phyloP scores from a whole-genome alignment of 2,797 vertebrate genomes.

The Chrosomus eos region DNA sequence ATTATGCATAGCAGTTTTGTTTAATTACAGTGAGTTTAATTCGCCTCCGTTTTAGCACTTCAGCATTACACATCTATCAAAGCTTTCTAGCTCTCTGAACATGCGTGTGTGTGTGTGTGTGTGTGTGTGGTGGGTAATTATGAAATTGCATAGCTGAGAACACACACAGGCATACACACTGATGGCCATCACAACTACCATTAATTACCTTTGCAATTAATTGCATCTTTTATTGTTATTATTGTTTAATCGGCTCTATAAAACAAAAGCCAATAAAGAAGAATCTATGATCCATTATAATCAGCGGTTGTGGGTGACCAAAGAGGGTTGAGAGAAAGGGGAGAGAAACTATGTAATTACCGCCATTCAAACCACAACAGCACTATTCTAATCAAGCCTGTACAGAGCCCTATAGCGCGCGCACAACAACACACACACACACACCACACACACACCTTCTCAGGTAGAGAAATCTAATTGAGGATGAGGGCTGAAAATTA shows the following conservation, averaged over 20 bases:
- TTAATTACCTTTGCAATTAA: conserved; percentile 85
- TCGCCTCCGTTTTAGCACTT: conserved; percentile 90
- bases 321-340: conserved; percentile 23
- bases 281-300: conserved; percentile 61
- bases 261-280: conserved; percentile 72
- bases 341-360: conserved; percentile 58
- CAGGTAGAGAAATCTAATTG: conserved; percentile 44
- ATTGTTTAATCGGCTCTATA: conserved; percentile 93
- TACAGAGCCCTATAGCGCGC: background rate
- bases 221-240: conserved; percentile 82
- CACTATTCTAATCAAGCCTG: conserved; percentile 47
- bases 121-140: conserved; percentile 52
- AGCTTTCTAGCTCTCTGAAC: conserved; percentile 63
- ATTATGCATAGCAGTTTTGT: conserved; percentile 85
- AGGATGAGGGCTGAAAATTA: conserved; percentile 36
- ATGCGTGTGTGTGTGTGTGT: conserved; percentile 51
- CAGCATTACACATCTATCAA: conserved; percentile 94
- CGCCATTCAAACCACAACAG: conserved; percentile 52
- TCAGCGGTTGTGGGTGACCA: conserved; percentile 51
- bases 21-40: conserved; percentile 99
- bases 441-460: conserved; percentile 31
- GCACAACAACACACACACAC: conserved; percentile 7
- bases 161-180: conserved; percentile 81
- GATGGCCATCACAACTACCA: conserved; percentile 85
- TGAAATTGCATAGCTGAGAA: conserved; percentile 59